A percentile compares a stretch with the other conserved stretches of the same genome.
Conservation (phyloP, 2,888 invertebrate species). For the Diarsia dahlii region DNA sequence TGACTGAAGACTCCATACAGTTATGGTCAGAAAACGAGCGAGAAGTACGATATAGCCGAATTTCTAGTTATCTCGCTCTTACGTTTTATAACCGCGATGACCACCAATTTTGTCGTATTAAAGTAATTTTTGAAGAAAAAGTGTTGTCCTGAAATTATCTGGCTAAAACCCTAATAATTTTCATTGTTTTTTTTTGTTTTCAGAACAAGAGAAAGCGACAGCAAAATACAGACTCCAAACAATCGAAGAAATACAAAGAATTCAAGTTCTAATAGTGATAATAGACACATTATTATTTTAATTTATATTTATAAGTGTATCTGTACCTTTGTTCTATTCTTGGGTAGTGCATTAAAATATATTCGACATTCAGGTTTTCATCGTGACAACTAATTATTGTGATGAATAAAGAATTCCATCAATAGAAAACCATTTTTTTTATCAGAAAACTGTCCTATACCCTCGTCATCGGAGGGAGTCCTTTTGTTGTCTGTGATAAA, state of each 20-base stretch:
- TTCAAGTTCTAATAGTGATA: slow-evolving; percentile 95
- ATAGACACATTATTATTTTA: slow-evolving; percentile 60
- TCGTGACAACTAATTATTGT: slow-evolving; percentile 25
- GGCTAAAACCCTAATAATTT: not conserved
- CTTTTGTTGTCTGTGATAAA: not conserved
- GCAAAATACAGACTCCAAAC: slow-evolving; percentile 96
- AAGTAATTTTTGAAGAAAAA: not conserved
- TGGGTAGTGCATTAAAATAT: slow-evolving; percentile 52
- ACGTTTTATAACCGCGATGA: not conserved
- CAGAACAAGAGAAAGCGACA: slow-evolving; percentile 98
- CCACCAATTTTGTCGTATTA: not conserved
- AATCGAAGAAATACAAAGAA: slow-evolving; percentile 99
- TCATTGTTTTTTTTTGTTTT: slow-evolving; percentile 78
- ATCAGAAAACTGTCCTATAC: not conserved
- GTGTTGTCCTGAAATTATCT: not conserved
- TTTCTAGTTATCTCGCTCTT: not conserved
- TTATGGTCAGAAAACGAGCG: not conserved
- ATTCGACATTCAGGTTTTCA: slow-evolving; percentile 34
- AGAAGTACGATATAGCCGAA: not conserved
- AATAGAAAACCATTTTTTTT: slow-evolving; percentile 8
- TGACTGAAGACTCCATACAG: not conserved
- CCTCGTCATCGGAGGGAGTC: not conserved
- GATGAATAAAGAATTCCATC: slow-evolving; percentile 37
- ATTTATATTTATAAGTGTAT: slow-evolving; percentile 64
- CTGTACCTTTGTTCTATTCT: slow-evolving; percentile 50